These are phyloP conservation scores for Cephalopterus ornatus DNA, from an alignment of 2,113 vertebrate genomes.

Conservation along the genomic window DNA sequence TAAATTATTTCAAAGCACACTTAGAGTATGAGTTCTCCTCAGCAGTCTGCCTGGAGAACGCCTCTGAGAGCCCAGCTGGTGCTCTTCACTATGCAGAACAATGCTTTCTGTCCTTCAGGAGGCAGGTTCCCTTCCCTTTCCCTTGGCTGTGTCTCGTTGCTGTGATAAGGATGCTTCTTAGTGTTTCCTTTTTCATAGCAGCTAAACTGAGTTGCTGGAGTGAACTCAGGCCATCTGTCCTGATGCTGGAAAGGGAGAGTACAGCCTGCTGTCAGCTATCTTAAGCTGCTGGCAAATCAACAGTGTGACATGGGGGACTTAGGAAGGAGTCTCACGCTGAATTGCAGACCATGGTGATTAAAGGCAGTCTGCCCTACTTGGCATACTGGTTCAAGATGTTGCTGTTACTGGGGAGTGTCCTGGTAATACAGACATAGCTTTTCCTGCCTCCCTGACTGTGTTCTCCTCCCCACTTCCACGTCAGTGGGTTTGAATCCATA, in stretches of 20 bases:
- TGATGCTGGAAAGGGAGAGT: slow-evolving; percentile 21
- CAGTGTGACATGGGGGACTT: slow-evolving; percentile 1
- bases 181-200: not conserved
- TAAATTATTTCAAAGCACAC: not conserved
- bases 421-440: not conserved
- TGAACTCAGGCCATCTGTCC: slow-evolving; percentile 41
- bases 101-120: not conserved
- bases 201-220: not conserved
- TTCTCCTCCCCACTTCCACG: not conserved
- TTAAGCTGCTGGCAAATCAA: slow-evolving; percentile 10
- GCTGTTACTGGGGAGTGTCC: not conserved
- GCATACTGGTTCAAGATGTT: not conserved
- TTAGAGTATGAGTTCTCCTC: not conserved
- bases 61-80: not conserved
- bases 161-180: not conserved
- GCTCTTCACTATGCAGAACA: not conserved
- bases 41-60: not conserved
- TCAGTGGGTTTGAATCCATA: not conserved
- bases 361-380: slow-evolving; percentile 32
- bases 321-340: not conserved
- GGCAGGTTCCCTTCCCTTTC: not conserved
- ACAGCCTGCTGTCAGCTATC: slow-evolving; percentile 29
- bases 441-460: not conserved
- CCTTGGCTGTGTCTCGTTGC: not conserved
- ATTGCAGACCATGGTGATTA: not conserved